phyloP scores from a whole-genome alignment of 2,797 vertebrate species.

The Leuciscus waleckii region DNA sequence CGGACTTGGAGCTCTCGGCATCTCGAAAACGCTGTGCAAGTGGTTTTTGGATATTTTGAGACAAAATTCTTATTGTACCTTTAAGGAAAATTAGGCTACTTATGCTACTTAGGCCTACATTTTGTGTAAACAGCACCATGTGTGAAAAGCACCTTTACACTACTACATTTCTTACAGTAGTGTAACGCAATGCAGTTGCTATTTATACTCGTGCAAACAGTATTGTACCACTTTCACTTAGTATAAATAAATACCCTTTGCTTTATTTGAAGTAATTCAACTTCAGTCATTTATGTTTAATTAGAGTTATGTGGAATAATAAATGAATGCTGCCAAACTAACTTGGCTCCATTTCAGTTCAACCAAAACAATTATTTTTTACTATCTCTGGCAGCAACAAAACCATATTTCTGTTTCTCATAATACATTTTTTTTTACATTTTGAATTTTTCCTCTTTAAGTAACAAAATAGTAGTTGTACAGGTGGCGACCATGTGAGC shows the following conservation, averaged over 20 bases:
- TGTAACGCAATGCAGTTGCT: background rate
- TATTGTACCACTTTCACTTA: background rate
- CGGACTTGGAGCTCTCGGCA: too few species aligned
- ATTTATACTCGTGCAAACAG: background rate
- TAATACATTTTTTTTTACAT: background rate
- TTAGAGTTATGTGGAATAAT: conserved; percentile 12
- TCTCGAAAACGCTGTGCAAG: too few species aligned
- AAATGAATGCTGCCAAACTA: background rate
- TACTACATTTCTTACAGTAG: background rate
- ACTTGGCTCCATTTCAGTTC: conserved; percentile 15
- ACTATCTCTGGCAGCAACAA: background rate
- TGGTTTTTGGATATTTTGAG: too few species aligned
- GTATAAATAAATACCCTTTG: background rate
- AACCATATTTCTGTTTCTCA: background rate
- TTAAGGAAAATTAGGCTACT: background rate
- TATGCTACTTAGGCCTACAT: background rate
- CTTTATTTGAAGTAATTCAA: conserved; percentile 8
- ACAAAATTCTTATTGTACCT: too few species aligned
- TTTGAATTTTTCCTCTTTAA: background rate
- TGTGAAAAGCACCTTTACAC: background rate
- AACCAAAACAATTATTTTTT: background rate
- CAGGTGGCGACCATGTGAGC: background rate
- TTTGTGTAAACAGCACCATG: background rate
- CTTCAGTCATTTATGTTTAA: background rate
- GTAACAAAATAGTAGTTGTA: background rate